A percentile compares a stretch with the other conserved stretches of the same genome.
These are phyloP conservation scores for Passerina amoena DNA, from an alignment of 2,113 vertebrate genomes.

Conservation along the genomic window DNA sequence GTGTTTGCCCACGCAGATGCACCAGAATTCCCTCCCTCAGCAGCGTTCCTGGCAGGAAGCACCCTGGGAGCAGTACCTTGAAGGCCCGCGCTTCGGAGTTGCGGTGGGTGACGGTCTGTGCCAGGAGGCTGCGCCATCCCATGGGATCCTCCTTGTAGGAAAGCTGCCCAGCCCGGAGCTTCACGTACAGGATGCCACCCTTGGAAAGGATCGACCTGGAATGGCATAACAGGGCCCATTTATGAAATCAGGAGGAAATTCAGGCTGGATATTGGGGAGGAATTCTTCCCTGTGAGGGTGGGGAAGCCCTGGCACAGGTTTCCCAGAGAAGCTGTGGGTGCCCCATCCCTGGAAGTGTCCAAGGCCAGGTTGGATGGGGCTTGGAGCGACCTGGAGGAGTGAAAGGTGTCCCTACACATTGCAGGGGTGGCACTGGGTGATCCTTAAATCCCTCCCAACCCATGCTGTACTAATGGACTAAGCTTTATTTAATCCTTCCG, in stretches of 20 bases:
- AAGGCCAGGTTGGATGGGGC: fast-evolving
- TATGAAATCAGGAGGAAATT: fast-evolving
- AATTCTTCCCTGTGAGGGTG: fast-evolving
- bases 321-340: background rate
- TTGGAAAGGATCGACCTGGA: conserved; percentile 90
- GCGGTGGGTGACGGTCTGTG: conserved; percentile 85
- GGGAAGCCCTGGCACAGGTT: fast-evolving
- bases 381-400: background rate
- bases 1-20: background rate
- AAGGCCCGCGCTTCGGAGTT: conserved; percentile 86
- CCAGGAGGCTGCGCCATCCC: conserved; percentile 93
- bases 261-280: background rate
- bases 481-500: background rate
- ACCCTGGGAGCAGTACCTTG: conserved; percentile 77
- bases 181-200: conserved; percentile 93
- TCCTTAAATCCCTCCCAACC: background rate
- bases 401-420: background rate
- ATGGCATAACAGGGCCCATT: background rate
- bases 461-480: background rate
- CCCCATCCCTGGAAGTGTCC: background rate
- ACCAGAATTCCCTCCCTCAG: background rate
- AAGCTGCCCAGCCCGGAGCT: conserved; percentile 92
- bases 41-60: background rate
- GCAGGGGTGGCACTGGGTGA: background rate
- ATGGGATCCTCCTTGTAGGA: conserved; percentile 97